Evolutionary conservation across 2,888 invertebrate species (phyloP), one percentile per base, ranked within the genome.

Genomic region (Drosophila stalkeri): DNA sequence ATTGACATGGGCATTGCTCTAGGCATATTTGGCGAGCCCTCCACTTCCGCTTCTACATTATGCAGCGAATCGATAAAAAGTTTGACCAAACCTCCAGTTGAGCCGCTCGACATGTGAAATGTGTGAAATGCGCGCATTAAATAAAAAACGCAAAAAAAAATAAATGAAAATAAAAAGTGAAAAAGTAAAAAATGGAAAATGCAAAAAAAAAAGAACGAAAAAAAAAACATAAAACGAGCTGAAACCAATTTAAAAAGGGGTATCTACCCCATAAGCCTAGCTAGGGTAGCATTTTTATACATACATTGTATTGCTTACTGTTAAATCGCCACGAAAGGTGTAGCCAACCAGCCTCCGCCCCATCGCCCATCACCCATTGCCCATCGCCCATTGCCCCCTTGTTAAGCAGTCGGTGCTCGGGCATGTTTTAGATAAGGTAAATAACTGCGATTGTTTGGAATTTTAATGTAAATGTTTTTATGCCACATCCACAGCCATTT

Each of bases 61-160:
- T 80, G 77, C 76, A 69, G 79, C 82, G 75, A 86, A 89, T 91
- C 91, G 88, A 88, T 88, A 90, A 89, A 88, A 87, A 89, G 77
- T 90, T 88, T 75, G 74, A 77, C 76, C 72, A 77, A 57, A 56
- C 77, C 63, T 51, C 52, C 62, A 54, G 83, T 69, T 69, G 77
- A 80, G 69, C 72, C 65, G 72, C 83, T 72, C 71, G 83, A 88
- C 89, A 82, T 86, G 85, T 83, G 90, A 85, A 90, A 86, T 90
- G 85, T 90, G 85, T 90, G 86, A 89, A 90, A 89, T 84, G 86
- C 90, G 89, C 88, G 85, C 82, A 90, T 90, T 90, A 87, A 87
- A 87, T 77, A 88, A 82, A 86, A 86, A 90, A 82, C 71, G 71
- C 70, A 81, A 77, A 75, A 14, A 44, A 14, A 12, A 51, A 35